These are phyloP conservation scores for Andricus quercusramuli DNA, from an alignment of 2,888 invertebrate species.

Conservation along the genomic window DNA sequence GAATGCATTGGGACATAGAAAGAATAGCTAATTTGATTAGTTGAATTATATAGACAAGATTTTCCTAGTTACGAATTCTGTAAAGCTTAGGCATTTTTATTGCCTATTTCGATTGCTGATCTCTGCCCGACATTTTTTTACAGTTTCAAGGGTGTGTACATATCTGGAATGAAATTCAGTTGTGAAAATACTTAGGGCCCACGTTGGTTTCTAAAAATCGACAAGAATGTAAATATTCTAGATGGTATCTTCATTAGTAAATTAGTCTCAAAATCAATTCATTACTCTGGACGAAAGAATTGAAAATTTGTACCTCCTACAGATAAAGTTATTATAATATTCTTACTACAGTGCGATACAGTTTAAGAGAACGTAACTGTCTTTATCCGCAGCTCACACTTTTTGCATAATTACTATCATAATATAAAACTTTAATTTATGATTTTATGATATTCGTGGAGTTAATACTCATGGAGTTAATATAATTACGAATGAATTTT, in stretches of 20 bases:
- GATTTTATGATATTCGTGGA: not conserved
- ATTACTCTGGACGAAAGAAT: slow-evolving; percentile 6
- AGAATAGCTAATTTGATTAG: slow-evolving; percentile 37
- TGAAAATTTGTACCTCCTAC: slow-evolving; percentile 14
- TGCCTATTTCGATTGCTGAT: slow-evolving; percentile 53
- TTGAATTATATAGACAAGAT: slow-evolving; percentile 35
- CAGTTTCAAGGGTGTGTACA: slow-evolving; percentile 58
- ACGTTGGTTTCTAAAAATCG: slow-evolving; percentile 35
- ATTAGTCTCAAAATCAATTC: slow-evolving; percentile 45
- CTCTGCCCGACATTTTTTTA: slow-evolving; percentile 56
- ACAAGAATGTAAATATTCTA: slow-evolving; percentile 54
- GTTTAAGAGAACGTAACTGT: slow-evolving; percentile 20
- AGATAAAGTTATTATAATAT: slow-evolving; percentile 9
- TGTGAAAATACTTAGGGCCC: slow-evolving; percentile 13
- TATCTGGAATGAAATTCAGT: slow-evolving; percentile 51
- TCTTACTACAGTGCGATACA: slow-evolving; percentile 27
- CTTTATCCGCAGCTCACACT: slow-evolving; percentile 13
- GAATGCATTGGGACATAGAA: slow-evolving; percentile 31
- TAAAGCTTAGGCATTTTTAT: slow-evolving; percentile 36
- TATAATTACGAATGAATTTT: not conserved
- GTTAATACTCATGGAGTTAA: not conserved
- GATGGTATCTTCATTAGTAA: slow-evolving; percentile 48
- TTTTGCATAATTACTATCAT: slow-evolving; percentile 5
- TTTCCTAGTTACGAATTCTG: slow-evolving; percentile 38
- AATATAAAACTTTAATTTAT: not conserved